phyloP scores from a whole-genome alignment of 2,888 invertebrate species.

The Tubulanus polymorphus region DNA sequence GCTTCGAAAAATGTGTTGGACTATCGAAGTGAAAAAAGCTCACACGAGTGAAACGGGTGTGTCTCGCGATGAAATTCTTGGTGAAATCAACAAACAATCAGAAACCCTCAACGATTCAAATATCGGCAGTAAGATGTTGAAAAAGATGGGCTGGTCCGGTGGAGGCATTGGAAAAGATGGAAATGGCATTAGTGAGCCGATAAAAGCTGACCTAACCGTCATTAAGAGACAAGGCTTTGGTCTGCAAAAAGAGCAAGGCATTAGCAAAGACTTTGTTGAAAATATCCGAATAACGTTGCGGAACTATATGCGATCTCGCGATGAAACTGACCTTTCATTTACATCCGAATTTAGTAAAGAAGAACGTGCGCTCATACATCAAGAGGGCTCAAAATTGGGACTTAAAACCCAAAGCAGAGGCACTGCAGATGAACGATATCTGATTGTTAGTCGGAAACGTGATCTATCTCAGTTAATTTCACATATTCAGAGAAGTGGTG shows the following conservation, averaged over 20 bases:
- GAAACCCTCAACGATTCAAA: conserved; percentile 50
- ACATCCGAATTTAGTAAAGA: conserved; percentile 53
- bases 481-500: conserved; percentile 55
- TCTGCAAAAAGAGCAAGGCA: conserved; percentile 26
- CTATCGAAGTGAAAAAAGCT: conserved; percentile 35
- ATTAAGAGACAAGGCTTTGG: conserved; percentile 48
- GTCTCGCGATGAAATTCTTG: conserved; percentile 32
- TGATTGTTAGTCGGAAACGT: conserved; percentile 58
- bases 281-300: conserved; percentile 38
- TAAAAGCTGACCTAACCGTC: conserved; percentile 37
- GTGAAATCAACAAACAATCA: conserved; percentile 24
- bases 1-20: conserved; percentile 37
- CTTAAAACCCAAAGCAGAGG: conserved; percentile 59
- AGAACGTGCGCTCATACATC: conserved; percentile 54
- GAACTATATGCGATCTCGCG: conserved; percentile 42
- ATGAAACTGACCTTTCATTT: conserved; percentile 52
- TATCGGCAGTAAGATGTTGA: conserved; percentile 62
- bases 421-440: conserved; percentile 53
- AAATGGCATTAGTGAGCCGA: conserved; percentile 65
- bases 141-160: conserved; percentile 70
- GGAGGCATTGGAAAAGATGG: conserved; percentile 64
- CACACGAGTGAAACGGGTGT: conserved; percentile 29
- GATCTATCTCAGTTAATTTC: conserved; percentile 54
- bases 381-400: conserved; percentile 48
- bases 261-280: conserved; percentile 30